Base-by-base conservation (phyloP, 92 coral and sea anemone species). In the Epizoanthus illoricatus region DNA sequence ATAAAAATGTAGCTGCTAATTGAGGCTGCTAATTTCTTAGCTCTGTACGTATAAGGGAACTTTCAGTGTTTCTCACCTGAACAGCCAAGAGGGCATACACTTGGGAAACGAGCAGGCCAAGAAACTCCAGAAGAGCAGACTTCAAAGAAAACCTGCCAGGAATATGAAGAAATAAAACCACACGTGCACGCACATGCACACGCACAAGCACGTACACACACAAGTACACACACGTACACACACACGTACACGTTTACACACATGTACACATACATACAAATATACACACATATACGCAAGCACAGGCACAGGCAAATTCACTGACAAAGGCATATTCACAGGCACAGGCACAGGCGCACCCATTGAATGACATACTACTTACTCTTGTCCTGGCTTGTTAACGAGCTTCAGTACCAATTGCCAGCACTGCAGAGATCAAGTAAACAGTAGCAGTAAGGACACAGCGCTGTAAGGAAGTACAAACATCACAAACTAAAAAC, bases 321-420 rank as follows among this genome's bases (percentile, higher is more conserved):
- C 55, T 7, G 7, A 49, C 12, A 49, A 10, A 16, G 5, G 13
- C 57, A 12, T 21, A 41, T 54, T 15, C 54, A 52, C 16, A 20
- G 5, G 54, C 13, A 33, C 54, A 10, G 5, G 13, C 56, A 60
- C 12, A 23, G 21, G 15, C 15, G 18, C 12, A 21, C 8, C 4
- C 20, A 7, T 1, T 9, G 3, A 5, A 5, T 4, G 9, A 39
- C 56, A 33, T 5, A 5, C 12, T 56, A 76, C 81, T 76, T 40
- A 76, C 81, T 76, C 69, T 20, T 76, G 81, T 1, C 81, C 81
- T 8, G 81, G 81, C 49, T 41, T 76, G 56, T 23, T 76, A 42
- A 76, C 57, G 45, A 76, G 42, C 55, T n/a, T 16, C 28, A 76
- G 13, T 39, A 59, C 40, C 5, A 76, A 40, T 56, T n/a, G 49